These are phyloP conservation scores for Masticophis lateralis DNA, from an alignment of 2,797 vertebrate genomes.

Conservation along the genomic window DNA sequence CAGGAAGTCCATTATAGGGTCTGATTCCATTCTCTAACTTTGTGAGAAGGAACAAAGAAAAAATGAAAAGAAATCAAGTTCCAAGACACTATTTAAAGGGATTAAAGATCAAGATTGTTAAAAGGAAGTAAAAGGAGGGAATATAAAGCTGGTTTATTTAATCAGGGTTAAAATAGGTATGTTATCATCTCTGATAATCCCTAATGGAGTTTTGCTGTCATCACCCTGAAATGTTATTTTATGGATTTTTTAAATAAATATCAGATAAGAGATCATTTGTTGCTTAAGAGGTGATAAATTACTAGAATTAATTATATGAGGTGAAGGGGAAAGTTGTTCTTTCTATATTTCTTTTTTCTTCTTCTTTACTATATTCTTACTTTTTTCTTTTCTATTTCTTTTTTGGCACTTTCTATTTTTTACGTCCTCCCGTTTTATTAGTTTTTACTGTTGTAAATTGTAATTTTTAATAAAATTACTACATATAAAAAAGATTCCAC, in stretches of 20 bases:
- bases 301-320: neutral
- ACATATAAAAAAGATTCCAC: neutral
- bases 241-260: neutral
- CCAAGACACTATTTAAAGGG: neutral
- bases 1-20: neutral
- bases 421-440: neutral
- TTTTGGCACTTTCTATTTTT: neutral
- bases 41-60: neutral
- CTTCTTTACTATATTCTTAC: neutral
- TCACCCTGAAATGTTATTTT: neutral
- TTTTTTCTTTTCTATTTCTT: neutral
- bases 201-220: neutral
- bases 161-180: neutral
- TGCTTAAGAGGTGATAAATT: neutral
- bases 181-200: neutral
- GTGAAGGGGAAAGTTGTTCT: neutral
- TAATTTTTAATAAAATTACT: neutral
- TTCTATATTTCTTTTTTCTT: neutral
- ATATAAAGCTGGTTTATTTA: neutral
- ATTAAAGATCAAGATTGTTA: neutral
- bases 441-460: neutral
- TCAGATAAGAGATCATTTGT: neutral
- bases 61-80: neutral
- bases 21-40: neutral
- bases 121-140: neutral